A percentile compares a stretch with the other conserved stretches of the same genome.
Evolutionary conservation across 1,140 invertebrate genomes (phyloP).

Genomic region (Metopolophium dirhodum): DNA sequence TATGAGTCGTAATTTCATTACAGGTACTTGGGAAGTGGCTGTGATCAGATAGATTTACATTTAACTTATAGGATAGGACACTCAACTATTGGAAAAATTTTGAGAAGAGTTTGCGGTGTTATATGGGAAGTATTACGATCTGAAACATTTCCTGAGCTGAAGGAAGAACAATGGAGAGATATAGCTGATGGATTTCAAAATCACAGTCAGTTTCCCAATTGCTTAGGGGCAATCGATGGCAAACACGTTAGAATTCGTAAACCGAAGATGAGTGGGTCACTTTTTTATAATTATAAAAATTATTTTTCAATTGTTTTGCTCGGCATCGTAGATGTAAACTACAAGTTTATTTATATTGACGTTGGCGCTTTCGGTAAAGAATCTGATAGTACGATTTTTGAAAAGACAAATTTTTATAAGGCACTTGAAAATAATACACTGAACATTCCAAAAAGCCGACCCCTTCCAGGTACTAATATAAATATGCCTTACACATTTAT

Average conservation of each 20-base stretch:
- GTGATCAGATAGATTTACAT: neutral
- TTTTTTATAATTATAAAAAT: constrained; percentile 59
- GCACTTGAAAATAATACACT: too few relatives aligned
- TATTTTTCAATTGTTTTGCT: constrained; percentile 60
- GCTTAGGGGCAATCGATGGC: constrained; percentile 17
- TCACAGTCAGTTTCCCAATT: constrained; percentile 16
- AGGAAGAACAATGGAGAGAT: neutral
- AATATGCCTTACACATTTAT: neutral
- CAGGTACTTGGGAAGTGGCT: neutral
- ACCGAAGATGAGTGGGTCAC: constrained; percentile 9
- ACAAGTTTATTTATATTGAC: constrained; percentile 35
- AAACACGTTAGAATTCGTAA: constrained; percentile 54
- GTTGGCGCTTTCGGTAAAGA: neutral
- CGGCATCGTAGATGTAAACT: constrained; percentile 40
- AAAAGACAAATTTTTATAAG: too few relatives aligned
- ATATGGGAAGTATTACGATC: neutral
- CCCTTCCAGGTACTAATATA: neutral
- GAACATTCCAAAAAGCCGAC: neutral
- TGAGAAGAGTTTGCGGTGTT: neutral
- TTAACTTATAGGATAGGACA: neutral
- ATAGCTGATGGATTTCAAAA: constrained; percentile 27
- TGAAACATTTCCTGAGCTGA: constrained; percentile 5
- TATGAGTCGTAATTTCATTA: neutral
- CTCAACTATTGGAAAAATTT: neutral
- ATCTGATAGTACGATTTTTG: too few relatives aligned